Conservation (phyloP, 2,888 invertebrate genomes). For the Alcis repandata region DNA sequence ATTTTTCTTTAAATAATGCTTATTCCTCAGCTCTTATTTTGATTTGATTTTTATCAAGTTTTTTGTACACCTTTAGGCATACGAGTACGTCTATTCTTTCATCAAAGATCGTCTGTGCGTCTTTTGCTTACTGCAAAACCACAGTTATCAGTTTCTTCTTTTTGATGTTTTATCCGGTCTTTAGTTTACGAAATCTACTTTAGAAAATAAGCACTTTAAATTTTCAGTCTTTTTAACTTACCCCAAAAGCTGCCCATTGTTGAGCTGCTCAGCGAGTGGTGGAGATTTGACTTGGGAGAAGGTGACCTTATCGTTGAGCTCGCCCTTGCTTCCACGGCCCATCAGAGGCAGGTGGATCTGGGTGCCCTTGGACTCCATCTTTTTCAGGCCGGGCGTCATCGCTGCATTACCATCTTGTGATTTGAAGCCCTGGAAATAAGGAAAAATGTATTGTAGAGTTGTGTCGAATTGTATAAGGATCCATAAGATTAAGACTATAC, state of each 20-base stretch:
- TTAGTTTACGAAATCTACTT: too few relatives aligned
- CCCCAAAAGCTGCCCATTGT: slow-evolving; percentile 88
- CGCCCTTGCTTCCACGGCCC: slow-evolving; percentile 78
- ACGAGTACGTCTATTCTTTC: too few relatives aligned
- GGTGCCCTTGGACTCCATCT: slow-evolving; percentile 84
- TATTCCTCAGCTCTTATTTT: not conserved
- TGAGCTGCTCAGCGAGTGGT: slow-evolving; percentile 86
- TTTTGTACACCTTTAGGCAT: too few relatives aligned
- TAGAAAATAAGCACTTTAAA: too few relatives aligned
- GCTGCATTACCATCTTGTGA: slow-evolving; percentile 73
- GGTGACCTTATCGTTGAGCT: slow-evolving; percentile 78
- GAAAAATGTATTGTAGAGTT: not conserved
- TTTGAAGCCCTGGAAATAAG: slow-evolving; percentile 66
- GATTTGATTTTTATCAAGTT: not conserved
- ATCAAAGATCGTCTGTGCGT: too few relatives aligned
- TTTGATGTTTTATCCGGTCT: too few relatives aligned
- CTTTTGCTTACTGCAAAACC: too few relatives aligned
- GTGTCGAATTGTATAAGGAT: not conserved
- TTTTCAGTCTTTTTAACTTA: slow-evolving; percentile 64
- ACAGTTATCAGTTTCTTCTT: too few relatives aligned
- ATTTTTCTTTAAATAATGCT: not conserved
- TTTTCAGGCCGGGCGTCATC: slow-evolving; percentile 79
- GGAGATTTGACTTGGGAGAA: slow-evolving; percentile 77
- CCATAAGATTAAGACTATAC: too few relatives aligned
- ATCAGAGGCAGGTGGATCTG: slow-evolving; percentile 84